Percentiles rank a stretch among this genome's conserved stretches.
Evolutionary conservation across 2,888 invertebrate species (phyloP).

Genomic region (Sipha maydis): DNA sequence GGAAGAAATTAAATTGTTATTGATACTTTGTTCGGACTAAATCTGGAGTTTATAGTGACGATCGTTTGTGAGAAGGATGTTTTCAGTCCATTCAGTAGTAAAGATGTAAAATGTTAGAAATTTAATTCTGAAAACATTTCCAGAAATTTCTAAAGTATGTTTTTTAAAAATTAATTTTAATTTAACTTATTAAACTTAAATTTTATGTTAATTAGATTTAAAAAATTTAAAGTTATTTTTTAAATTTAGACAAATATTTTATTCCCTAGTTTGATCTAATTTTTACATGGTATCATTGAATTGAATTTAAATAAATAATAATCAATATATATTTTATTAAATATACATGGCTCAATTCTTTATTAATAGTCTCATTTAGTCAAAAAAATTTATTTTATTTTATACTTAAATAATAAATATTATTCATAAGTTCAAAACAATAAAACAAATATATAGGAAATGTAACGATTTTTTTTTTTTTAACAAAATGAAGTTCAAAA

Average conservation of each 20-base stretch:
- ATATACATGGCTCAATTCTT: too few species aligned
- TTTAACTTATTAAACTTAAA: constrained; percentile 20
- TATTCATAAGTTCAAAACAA: constrained; percentile 23
- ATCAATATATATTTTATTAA: too few species aligned
- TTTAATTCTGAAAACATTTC: too few species aligned
- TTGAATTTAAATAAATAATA: too few species aligned
- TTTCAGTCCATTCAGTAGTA: not conserved
- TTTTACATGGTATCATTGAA: too few species aligned
- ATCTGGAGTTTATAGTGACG: not conserved
- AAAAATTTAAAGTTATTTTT: constrained; percentile 20
- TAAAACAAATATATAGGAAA: constrained; percentile 26
- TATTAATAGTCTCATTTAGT: too few species aligned
- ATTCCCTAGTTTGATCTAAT: too few species aligned
- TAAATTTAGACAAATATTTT: too few species aligned
- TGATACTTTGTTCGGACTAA: not conserved
- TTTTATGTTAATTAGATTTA: constrained; percentile 24
- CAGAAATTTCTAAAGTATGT: too few species aligned
- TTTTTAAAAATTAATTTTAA: too few species aligned
- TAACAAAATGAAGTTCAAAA: too few species aligned
- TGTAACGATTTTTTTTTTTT: constrained; percentile 22
- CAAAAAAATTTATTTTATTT: not conserved
- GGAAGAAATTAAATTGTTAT: not conserved
- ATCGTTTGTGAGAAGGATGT: not conserved
- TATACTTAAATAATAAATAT: too few species aligned
- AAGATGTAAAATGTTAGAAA: not conserved